Evolutionary conservation across 1,140 invertebrate species (phyloP), one percentile per base, ranked within the genome.

Genomic region (Pseudomyrmex gracilis): DNA sequence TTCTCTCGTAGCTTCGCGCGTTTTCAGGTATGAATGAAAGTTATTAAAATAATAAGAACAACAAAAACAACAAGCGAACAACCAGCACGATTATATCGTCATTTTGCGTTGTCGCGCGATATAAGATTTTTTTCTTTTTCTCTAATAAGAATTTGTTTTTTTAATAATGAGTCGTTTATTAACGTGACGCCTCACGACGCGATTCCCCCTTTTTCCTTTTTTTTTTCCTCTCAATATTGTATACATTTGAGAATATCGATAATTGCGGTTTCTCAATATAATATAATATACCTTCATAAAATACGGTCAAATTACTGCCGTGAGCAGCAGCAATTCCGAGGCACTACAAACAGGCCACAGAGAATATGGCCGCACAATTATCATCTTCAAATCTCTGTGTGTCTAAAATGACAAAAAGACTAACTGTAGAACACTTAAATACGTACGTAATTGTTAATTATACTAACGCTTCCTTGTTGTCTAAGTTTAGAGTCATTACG

Each of bases 281-380:
- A 92, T 93, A 91, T 92, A 91, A 92, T 93, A 93, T 93, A 93
- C 92, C 92, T 90, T 93, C 90, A 92, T 93, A 94, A 94, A 80
- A 94, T 94, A 94, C 92, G 92, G 92, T 94, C 91, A 93, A 94
- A 94, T 94, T 90, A 92, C 94, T 94, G 93, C 93, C 91, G 88
- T 90, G 92, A 93, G 94, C 94, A 94, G 94, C 92, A 93, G 94
- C 92, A 93, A 94, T 94, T 94, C 92, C 94, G 94, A 94, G 94
- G 94, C 94, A 94, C 94, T 94, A 94, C 94, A 91, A 94, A 94
- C 93, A 93, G 93, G 92, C 93, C 94, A 94, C 92, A 93, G 86
- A 91, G 90, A 93, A 92, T 93, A 94, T 94, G 94, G 93, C 93
- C 94, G 90, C 92, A 85, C 87, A 94, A 92, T 94, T 91, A 91